Base-by-base conservation (phyloP, 2,113 vertebrate genomes). In the Rhinopomastus cyanomelas region DNA sequence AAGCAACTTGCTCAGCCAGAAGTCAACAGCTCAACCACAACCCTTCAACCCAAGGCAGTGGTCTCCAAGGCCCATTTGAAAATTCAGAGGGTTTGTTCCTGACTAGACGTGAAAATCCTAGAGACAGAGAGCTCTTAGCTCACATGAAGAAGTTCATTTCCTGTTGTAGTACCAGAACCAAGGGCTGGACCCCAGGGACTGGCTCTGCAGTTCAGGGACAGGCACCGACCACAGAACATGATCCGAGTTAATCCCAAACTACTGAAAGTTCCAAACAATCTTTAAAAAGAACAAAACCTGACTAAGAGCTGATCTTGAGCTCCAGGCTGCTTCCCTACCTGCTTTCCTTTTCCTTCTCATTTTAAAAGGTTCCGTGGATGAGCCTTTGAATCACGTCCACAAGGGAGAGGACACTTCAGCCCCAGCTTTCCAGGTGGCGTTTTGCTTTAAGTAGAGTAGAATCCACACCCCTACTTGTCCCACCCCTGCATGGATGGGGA, bases 11-110 rank as follows among this genome's bases (percentile, higher is more conserved):
- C 39, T 42, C 39, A 42, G 39, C 11, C 15, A 42, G 39, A 15
- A 42, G 39, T 42, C 11, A 22, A 37, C 55, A 48, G 20, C 29
- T 46, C 57, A 36, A 46, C n/a, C n/a, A 32, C 57, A 11, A 59
- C 79, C 30, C 20, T 27, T 56, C 66, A 48, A 25, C 4, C 0
- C 0, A 46, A 6, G 53, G 61, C 39, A 56, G 23, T 6, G 22
- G 6, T 13, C 30, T 21, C 25, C 72, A 52, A 53, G 25, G 11
- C 48, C 48, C 75, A 4, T 22, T 3, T 21, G 72, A 30, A 18
- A 51, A 4, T 14, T 80, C 68, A 53, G 22, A 42, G 14, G 1
- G 67, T 67, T 8, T 32, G 30, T 3, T 67, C n/a, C 55, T 60
- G 18, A 4, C 20, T 42, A 27, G 7, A n/a, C 20, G 53, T 26